Conservation (phyloP, 1,140 invertebrate genomes). For the Reticulitermes speratus region DNA sequence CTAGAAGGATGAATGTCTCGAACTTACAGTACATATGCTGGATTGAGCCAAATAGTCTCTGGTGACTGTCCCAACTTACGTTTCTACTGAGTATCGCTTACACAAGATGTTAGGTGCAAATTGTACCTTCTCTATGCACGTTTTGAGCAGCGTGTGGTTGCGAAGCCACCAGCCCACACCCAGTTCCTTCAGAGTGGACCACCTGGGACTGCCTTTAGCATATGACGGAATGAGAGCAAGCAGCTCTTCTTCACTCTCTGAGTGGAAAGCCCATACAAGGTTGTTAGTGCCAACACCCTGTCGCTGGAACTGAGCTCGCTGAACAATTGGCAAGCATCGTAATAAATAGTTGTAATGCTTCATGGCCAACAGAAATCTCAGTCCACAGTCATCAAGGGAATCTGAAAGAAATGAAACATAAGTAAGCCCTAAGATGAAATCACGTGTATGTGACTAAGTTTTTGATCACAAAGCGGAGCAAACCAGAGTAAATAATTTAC, state of each 20-base stretch:
- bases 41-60: too few relatives aligned
- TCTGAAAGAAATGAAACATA: conserved; percentile 52
- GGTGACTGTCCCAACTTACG: too few relatives aligned
- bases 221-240: conserved; percentile 87
- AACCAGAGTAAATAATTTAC: too few relatives aligned
- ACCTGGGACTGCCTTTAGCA: conserved; percentile 78
- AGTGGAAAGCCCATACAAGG: conserved; percentile 99
- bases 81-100: too few relatives aligned
- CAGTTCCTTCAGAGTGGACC: conserved; percentile 89
- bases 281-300: conserved; percentile 90
- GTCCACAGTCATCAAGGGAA: conserved; percentile 95
- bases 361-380: conserved; percentile 95
- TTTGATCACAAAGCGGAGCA: too few relatives aligned
- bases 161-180: conserved; percentile 97
- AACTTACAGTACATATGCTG: too few relatives aligned
- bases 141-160: conserved; percentile 78
- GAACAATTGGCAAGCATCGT: conserved; percentile 83
- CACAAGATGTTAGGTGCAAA: neutral
- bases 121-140: conserved; percentile 82
- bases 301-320: conserved; percentile 82
- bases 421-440: too few relatives aligned
- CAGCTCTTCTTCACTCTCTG: conserved; percentile 95
- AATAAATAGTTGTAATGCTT: conserved; percentile 97
- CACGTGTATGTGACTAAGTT: too few relatives aligned
- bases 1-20: too few relatives aligned